Conservation (phyloP, 1,140 invertebrate species). For the fruit fly (Drosophila melanogaster) region DNA sequence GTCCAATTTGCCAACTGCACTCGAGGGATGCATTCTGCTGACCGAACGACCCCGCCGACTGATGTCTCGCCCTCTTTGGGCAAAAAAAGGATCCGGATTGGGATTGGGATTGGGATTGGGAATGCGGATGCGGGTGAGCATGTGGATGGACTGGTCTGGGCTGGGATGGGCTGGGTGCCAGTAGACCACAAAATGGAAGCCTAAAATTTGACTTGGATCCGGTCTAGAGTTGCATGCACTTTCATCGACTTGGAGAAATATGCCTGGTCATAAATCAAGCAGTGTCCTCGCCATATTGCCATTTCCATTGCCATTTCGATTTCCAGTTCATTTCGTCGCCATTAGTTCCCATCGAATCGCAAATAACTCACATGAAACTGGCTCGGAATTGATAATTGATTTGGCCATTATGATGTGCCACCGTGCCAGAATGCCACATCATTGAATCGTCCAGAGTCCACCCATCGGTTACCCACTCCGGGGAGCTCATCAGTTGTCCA, state of each 20-base stretch:
- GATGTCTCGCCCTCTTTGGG: slow-evolving; percentile 3
- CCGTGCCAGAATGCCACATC: slow-evolving; percentile 5
- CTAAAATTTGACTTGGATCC: slow-evolving; percentile 15
- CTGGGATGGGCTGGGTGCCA: not conserved
- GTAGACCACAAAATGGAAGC: not conserved
- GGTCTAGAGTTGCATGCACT: slow-evolving; percentile 2
- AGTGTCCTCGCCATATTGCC: slow-evolving; percentile 14
- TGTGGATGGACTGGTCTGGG: no score
- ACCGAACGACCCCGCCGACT: slow-evolving; percentile 29
- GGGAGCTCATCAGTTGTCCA: slow-evolving; percentile 31
- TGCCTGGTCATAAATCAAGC: slow-evolving; percentile 45
- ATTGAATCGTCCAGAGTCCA: not conserved
- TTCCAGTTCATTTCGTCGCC: slow-evolving; percentile 53
- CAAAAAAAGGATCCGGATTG: not conserved
- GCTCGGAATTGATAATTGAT: slow-evolving; percentile 46
- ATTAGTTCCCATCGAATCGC: slow-evolving; percentile 41
- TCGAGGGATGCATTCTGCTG: slow-evolving; percentile 60
- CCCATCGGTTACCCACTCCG: not conserved
- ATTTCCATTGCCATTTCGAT: slow-evolving; percentile 8
- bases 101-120: not conserved
- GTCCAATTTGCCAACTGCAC: slow-evolving; percentile 63
- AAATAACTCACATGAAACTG: slow-evolving; percentile 47
- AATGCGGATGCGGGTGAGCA: not conserved
- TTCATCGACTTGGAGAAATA: slow-evolving; percentile 10
- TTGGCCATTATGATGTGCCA: slow-evolving; percentile 22